Percentiles rank a stretch among this genome's conserved stretches.
These are phyloP conservation scores for Podabrus alpinus DNA, from an alignment of 2,888 invertebrate species.

Conservation along the genomic window DNA sequence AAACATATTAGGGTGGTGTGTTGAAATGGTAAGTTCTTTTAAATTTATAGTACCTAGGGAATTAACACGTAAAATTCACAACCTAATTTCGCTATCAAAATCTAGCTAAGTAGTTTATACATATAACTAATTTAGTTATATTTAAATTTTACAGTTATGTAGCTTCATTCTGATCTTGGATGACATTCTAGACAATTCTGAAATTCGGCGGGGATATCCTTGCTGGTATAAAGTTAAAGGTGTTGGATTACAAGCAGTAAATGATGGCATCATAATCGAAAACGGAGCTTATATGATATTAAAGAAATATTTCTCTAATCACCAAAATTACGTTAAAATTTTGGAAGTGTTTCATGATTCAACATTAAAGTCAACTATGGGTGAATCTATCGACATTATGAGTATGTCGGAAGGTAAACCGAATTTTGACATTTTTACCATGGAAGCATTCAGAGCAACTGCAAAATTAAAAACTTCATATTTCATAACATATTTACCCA, in stretches of 20 bases:
- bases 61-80: too few relatives aligned
- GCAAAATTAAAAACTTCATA: neutral
- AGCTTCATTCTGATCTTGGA: neutral
- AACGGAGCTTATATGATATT: neutral
- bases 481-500: neutral
- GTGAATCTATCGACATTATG: neutral
- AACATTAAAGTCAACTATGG: neutral
- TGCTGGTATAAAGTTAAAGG: neutral
- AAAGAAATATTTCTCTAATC: neutral
- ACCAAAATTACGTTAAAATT: neutral
- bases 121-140: too few relatives aligned
- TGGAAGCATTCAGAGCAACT: neutral
- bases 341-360: neutral
- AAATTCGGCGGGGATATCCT: neutral
- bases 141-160: neutral
- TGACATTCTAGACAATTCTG: neutral
- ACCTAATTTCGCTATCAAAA: too few relatives aligned
- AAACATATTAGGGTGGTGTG: slow-evolving; percentile 90
- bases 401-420: neutral
- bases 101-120: too few relatives aligned
- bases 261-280: neutral
- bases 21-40: slow-evolving; percentile 79
- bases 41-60: too few relatives aligned
- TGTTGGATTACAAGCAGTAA: neutral
- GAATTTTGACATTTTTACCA: neutral